Base-by-base conservation (phyloP, 1,140 invertebrate species). In the Gryon sp. region DNA sequence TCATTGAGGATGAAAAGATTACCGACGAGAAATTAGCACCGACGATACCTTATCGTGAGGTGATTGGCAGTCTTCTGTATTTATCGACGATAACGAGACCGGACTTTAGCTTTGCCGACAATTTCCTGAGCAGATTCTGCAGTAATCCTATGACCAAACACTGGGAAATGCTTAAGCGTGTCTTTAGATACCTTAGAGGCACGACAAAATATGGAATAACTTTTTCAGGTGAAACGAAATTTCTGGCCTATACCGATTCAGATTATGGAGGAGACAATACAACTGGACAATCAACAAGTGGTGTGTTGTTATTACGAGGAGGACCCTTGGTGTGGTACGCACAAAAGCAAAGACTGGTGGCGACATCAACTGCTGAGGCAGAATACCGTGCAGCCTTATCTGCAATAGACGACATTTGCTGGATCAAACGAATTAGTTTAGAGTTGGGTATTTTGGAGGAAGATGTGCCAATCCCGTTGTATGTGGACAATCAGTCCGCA, bases 381-480 rank as follows among this genome's bases (percentile, higher is more conserved):
- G 36, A 55, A 22, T 55, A 40, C 9, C 12, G 36, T 0, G 36
- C 50, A n/a, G 36, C 50, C 16, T 19, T 36, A 1, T 36, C 48
- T 2, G n/a, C 19, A 2, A 53, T 53, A 6, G 19, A 53, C 5
- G 11, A 53, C 1, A 18, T 43, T 20, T 12, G 19, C 12, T 43
- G 40, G 40, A 11, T 43, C n/a, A 22, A 12, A 6, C 9, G 19
- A 24, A 12, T 43, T 20, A 11, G 18, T 8, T 1, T 12, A 2
- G 40, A 43, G 22, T 12, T 43, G 18, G 2, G n/a, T n/a, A 38
- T 38, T 4, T 0, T 38, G 2, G 7, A 11, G 14, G 4, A 19
- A 14, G 6, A 26, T 24, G 6, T 12, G 2, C 41, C 20, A n/a
- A 45, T 18, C 2, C 11, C 1, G 1, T 5, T 45, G n/a, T 26